A percentile compares a stretch with the other conserved stretches of the same genome.
Conservation (phyloP, 2,888 invertebrate genomes). For the Scrobipalpa atriplicella region DNA sequence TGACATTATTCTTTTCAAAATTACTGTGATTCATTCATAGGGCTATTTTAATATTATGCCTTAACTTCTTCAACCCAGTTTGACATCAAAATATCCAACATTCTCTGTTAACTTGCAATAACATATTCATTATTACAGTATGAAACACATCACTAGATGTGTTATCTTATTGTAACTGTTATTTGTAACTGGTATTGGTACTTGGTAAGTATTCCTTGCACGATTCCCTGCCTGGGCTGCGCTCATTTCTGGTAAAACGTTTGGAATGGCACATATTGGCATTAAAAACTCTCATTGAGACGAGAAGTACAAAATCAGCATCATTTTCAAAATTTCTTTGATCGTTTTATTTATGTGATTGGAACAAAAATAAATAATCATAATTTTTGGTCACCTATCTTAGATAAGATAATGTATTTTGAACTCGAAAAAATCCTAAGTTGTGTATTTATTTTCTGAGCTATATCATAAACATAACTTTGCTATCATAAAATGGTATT, state of each 20-base stretch:
- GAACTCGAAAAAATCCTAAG: too few species aligned
- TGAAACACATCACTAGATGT: constrained; percentile 7
- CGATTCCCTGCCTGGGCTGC: constrained; percentile 8
- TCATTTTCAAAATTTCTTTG: constrained; percentile 17
- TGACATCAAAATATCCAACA: background rate
- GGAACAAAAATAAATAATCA: constrained; percentile 3
- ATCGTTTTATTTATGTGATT: constrained; percentile 8
- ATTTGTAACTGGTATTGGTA: constrained; percentile 17
- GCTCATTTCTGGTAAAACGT: constrained; percentile 28
- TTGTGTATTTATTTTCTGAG: too few species aligned
- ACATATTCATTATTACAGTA: background rate
- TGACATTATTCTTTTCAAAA: background rate
- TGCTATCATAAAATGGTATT: too few species aligned
- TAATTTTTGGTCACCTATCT: too few species aligned
- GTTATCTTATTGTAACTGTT: background rate
- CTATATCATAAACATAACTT: too few species aligned
- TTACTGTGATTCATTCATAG: background rate
- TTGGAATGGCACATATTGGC: constrained; percentile 25
- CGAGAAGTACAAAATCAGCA: constrained; percentile 33
- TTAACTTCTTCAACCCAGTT: background rate
- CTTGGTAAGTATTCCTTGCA: constrained; percentile 27
- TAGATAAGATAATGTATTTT: too few species aligned
- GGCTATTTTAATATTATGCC: too few species aligned
- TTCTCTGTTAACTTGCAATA: constrained; percentile 24
- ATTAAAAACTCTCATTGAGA: constrained; percentile 36